Conservation (phyloP, 1,140 invertebrate species). For the Platorchestia sp. region DNA sequence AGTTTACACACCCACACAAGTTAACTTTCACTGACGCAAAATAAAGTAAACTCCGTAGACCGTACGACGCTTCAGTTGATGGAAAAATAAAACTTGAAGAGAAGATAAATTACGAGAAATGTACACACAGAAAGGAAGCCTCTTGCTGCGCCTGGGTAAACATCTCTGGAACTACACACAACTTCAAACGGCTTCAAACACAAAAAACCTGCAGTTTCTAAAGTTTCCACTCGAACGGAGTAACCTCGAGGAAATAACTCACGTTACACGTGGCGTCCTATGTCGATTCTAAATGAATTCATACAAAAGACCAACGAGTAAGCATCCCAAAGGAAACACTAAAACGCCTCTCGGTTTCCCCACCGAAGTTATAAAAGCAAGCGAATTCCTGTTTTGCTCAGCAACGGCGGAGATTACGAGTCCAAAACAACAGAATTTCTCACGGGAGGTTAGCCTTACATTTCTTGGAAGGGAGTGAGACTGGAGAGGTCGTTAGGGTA, state of each 20-base stretch:
- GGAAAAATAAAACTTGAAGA: background rate
- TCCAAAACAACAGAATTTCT: background rate
- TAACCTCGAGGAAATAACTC: constrained; percentile 5
- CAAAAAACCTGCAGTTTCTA: background rate
- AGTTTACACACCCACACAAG: background rate
- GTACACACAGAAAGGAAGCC: background rate
- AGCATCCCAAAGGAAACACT: background rate
- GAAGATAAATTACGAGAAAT: background rate
- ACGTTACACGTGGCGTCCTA: background rate
- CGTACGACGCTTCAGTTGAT: background rate
- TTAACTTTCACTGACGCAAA: background rate
- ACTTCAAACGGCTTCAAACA: background rate
- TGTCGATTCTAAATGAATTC: background rate
- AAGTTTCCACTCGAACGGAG: background rate
- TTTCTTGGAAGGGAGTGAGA: background rate
- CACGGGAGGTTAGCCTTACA: background rate
- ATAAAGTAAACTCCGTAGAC: background rate
- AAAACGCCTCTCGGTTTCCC: background rate
- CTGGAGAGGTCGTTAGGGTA: background rate
- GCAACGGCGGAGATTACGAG: background rate
- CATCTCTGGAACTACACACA: background rate
- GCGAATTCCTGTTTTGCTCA: background rate
- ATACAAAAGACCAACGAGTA: background rate
- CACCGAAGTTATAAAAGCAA: background rate
- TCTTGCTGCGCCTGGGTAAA: background rate